Evolutionary conservation across 2,113 vertebrate species (phyloP), one percentile per base, ranked within the genome.

Genomic region (Nymphicus hollandicus): DNA sequence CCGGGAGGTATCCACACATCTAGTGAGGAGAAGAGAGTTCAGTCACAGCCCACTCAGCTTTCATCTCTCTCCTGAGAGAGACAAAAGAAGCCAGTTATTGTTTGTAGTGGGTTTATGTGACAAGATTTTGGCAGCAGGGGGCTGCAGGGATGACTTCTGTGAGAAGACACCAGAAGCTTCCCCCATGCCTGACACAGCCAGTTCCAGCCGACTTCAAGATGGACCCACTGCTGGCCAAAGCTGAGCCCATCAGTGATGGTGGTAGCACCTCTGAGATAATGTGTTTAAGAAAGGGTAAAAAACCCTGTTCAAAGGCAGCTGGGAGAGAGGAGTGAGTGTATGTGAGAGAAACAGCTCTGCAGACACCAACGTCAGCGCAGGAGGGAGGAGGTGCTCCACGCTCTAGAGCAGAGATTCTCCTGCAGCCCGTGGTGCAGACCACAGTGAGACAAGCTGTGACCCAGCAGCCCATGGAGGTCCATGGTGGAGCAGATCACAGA

Each of bases 191-290:
- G 11, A 58, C 13, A 35, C 20, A 58, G 6, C 56, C 56, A 35
- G 56, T 24, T 58, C 22, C 33, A 35, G 22, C 33, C 13, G 22
- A 13, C 56, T 58, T 20, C 56, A 35, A 58, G 56, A 58, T 9
- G 13, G 55, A 58, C 22, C 33, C 13, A 24, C 33, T 23, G 13
- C 56, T 35, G 33, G 56, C 56, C 56, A 58, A 58, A 58, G 56
- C 33, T 58, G 22, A 58, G 33, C 10, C 56, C 24, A 53, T 47
- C 29, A 65, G 44, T 1, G 0, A 49, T 0, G 0, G 0, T 53
- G 29, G 23, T 10, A 77, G 43, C 7, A 20, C 28, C 27, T 63
- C 47, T 58, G 27, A 15, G 28, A 27, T 50, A 70, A 50, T 3
- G 2, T 41, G 28, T 37, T 56, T 70, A 44, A 50, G 27, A 69